Base-by-base conservation (phyloP, 1,140 invertebrate species). In the Musca domestica region DNA sequence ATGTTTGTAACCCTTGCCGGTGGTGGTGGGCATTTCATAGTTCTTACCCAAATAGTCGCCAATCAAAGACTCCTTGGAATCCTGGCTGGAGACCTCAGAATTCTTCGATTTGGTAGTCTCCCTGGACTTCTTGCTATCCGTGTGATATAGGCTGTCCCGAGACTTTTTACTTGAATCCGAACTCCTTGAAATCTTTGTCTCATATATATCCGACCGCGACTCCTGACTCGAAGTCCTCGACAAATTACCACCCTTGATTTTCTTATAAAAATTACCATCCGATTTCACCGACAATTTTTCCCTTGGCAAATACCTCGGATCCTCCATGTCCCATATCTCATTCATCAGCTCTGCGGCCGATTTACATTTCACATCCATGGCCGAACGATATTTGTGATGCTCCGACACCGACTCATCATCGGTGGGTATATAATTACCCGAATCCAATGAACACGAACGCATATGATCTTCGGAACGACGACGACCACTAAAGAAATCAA, bases 371-470 rank as follows among this genome's bases (percentile, higher is more conserved):
- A 80, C 80, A 61, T 82, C 80, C 19, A 70, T 84, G 69, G 68
- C 78, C 67, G 69, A 75, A 56, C 74, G 76, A 73, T 71, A 83
- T 74, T 75, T 84, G 69, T 54, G 84, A 23, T 84, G 85, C 68
- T 87, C 86, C 4, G 84, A 86, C 2, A 84, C 85, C 3, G 82
- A 85, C 61, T 89, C 88, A 71, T 88, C 88, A 72, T 90, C 89
- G 27, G 86, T 87, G 1, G 87, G 86, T 71, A 89, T 80, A 70
- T 89, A 89, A 74, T 89, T 89, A 63, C 88, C 88, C 2, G 89
- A 90, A 77, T 89, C 89, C 25, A 90, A 79, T 56, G 88, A 89
- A 74, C 88, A 89, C 23, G 88, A 89, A 70, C 88, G 84, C 51
- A 85, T 84, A 70, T 84, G 83, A 25, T 81, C 81, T 65, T 83